These are phyloP conservation scores for Onychomys torridus DNA, from an alignment of 2,797 vertebrate species.

Conservation along the genomic window DNA sequence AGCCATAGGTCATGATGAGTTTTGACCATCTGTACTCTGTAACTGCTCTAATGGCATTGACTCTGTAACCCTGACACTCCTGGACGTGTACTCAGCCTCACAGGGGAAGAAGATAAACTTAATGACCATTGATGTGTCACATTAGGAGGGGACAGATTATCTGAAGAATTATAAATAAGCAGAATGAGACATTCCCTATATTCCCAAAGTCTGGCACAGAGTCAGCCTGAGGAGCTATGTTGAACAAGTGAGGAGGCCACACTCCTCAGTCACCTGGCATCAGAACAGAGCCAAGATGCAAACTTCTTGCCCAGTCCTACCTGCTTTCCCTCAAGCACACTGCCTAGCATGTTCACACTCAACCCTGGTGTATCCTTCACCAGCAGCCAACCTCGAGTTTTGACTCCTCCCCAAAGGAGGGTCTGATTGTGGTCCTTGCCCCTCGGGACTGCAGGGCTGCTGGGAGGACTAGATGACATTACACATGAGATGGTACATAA, in stretches of 20 bases:
- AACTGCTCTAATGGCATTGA: background rate
- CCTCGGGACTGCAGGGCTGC: accelerated
- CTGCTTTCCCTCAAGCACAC: background rate
- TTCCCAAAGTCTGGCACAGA: background rate
- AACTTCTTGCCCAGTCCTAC: background rate
- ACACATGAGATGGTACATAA: accelerated
- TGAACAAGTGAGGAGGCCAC: background rate
- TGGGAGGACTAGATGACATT: background rate
- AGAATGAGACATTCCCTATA: background rate
- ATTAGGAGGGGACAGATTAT: background rate
- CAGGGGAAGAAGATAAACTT: conserved; percentile 30
- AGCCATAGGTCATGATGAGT: background rate
- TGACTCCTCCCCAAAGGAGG: background rate
- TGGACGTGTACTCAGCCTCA: background rate
- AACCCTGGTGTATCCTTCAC: background rate
- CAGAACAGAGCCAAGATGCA: background rate
- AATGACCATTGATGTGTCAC: background rate
- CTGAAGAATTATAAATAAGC: background rate
- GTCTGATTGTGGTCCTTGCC: background rate
- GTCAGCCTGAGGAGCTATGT: background rate
- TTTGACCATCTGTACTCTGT: background rate
- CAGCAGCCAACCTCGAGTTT: background rate
- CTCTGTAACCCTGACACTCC: background rate
- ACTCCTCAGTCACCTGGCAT: background rate
- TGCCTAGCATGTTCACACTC: background rate